phyloP scores from a whole-genome alignment of 37 sponge, comb jelly and placozoan species.

The Ianthella basta region DNA sequence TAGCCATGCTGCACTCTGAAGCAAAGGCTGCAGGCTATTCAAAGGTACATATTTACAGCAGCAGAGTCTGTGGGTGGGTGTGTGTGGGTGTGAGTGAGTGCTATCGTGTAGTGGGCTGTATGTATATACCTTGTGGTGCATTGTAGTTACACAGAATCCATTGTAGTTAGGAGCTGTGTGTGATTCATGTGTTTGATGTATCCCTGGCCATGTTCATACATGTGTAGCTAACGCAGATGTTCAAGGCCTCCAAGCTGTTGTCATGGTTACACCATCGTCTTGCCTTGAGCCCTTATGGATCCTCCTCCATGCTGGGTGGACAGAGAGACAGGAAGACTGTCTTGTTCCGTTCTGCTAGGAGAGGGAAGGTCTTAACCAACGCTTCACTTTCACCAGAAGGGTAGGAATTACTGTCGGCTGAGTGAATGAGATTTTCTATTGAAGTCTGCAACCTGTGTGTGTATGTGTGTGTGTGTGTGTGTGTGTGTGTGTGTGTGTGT shows the following conservation, averaged over 20 bases:
- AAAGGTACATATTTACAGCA: neutral
- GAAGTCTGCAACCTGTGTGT: neutral
- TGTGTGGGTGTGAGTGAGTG: too few relatives aligned
- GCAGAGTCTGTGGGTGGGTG: too few relatives aligned
- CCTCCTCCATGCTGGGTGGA: conserved; percentile 44
- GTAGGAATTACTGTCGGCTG: too few relatives aligned
- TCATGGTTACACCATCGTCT: conserved; percentile 51
- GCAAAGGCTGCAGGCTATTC: conserved; percentile 18
- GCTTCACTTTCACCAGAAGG: conserved; percentile 12
- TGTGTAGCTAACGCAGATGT: conserved; percentile 45
- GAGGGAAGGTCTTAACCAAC: conserved; percentile 53
- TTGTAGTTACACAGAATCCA: too few relatives aligned
- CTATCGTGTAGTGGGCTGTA: too few relatives aligned
- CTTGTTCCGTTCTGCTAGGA: conserved; percentile 42
- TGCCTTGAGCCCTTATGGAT: conserved; percentile 46
- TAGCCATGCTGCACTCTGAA: conserved; percentile 6
- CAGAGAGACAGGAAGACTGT: conserved; percentile 50
- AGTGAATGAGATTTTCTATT: too few relatives aligned
- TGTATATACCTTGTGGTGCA: too few relatives aligned
- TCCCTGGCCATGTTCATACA: neutral
- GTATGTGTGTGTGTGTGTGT: neutral
- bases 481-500: neutral
- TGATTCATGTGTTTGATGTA: neutral
- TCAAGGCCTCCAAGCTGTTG: conserved; percentile 43
- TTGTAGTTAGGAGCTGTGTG: too few relatives aligned